A percentile compares a stretch with the other conserved stretches of the same genome.
Conservation (phyloP, 2,888 invertebrate species). For the Erebia epiphron region DNA sequence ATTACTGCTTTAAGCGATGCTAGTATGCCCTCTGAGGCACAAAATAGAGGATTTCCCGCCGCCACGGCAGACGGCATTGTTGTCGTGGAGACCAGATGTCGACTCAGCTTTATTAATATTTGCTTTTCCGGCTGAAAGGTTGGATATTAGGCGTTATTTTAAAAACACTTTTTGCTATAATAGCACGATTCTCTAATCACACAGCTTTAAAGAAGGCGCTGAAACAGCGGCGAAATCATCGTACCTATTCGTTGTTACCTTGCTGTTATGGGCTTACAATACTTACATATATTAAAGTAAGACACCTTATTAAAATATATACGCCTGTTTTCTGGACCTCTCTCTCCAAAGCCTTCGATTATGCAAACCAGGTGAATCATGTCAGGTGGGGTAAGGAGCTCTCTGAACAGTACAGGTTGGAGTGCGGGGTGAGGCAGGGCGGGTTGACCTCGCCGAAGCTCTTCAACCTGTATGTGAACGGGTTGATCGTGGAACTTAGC, state of each 20-base stretch:
- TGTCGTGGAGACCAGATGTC: slow-evolving; percentile 6
- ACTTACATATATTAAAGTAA: no score
- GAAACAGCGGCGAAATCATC: neutral
- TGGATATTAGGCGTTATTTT: neutral
- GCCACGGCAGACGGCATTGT: slow-evolving; percentile 8
- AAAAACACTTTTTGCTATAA: neutral
- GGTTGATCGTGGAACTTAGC: no score
- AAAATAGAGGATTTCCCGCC: neutral
- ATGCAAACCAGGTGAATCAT: no score
- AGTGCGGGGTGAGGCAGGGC: no score
- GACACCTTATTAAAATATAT: no score
- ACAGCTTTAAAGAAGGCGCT: neutral
- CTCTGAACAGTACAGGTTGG: no score
- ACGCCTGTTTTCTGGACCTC: no score
- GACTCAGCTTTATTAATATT: slow-evolving; percentile 16
- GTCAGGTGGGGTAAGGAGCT: no score
- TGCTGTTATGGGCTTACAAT: neutral
- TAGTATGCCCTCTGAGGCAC: neutral
- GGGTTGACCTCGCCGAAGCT: no score
- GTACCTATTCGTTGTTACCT: neutral
- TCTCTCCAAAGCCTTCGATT: no score
- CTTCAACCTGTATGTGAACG: no score
- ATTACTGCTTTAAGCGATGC: no score
- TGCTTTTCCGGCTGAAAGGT: slow-evolving; percentile 1
- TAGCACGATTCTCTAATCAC: neutral